These are phyloP conservation scores for Lepidocyrtinus sp. DNA, from an alignment of 2,888 invertebrate species.

Conservation along the genomic window DNA sequence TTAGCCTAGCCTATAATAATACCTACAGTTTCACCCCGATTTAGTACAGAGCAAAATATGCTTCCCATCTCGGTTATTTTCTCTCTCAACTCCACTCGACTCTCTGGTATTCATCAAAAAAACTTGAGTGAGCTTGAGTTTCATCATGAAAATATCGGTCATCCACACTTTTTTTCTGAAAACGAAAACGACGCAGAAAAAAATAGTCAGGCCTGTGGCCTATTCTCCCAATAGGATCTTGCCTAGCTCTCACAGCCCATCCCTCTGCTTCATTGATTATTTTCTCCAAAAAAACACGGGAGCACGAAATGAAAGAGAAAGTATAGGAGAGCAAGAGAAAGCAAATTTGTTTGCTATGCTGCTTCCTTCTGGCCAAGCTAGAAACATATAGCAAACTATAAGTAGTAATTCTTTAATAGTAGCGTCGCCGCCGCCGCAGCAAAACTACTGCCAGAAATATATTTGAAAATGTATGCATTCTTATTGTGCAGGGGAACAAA, in stretches of 20 bases:
- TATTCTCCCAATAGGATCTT: conserved; percentile 3
- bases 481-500: conserved; percentile 6
- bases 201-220: background rate
- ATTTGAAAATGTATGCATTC: background rate
- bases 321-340: conserved; percentile 20
- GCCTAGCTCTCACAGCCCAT: conserved; percentile 32
- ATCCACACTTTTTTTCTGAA: conserved; percentile 18
- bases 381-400: too few relatives aligned
- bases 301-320: conserved; percentile 37
- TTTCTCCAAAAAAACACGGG: conserved; percentile 22
- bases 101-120: conserved; percentile 17
- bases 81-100: background rate
- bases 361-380: background rate
- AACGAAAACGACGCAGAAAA: background rate
- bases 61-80: background rate
- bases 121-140: conserved; percentile 8
- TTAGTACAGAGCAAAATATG: background rate
- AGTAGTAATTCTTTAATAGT: too few relatives aligned
- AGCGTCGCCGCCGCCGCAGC: background rate
- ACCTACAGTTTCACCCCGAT: background rate
- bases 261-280: conserved; percentile 55
- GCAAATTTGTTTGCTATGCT: conserved; percentile 17
- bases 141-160: conserved; percentile 15
- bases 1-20: too few relatives aligned
- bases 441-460: conserved; percentile 9